Conservation (phyloP, 2,797 vertebrate species). For the Ctenopoma kingsleyae region DNA sequence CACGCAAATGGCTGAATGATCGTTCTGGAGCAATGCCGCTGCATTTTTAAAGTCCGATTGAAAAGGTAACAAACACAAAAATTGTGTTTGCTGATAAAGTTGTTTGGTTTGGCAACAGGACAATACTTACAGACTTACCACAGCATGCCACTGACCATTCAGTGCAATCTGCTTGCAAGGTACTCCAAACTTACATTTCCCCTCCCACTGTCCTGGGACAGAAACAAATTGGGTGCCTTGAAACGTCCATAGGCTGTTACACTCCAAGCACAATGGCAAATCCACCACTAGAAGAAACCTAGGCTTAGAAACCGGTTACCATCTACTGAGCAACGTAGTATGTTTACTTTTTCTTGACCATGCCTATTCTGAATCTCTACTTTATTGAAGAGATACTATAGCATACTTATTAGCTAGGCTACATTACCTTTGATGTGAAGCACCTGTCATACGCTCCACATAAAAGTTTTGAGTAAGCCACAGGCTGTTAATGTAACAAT, state of each 20-base stretch:
- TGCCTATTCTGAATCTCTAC: not conserved
- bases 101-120: slow-evolving; percentile 68
- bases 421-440: not conserved
- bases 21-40: no score
- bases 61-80: no score
- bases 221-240: slow-evolving; percentile 76
- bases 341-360: not conserved
- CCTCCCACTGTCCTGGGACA: slow-evolving; percentile 79
- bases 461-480: not conserved
- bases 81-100: slow-evolving; percentile 26
- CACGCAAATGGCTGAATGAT: no score
- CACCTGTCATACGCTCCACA: not conserved
- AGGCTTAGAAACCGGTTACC: not conserved
- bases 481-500: not conserved
- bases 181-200: slow-evolving; percentile 65
- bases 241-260: slow-evolving; percentile 44
- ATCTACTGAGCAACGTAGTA: not conserved
- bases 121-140: slow-evolving; percentile 81
- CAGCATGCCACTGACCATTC: slow-evolving; percentile 78
- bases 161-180: slow-evolving; percentile 76
- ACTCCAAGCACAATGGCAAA: slow-evolving; percentile 58
- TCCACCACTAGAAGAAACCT: slow-evolving; percentile 28
- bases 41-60: no score
- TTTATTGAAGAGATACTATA: not conserved
- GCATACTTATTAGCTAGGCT: not conserved